Percentiles rank a stretch among this genome's conserved stretches.
Evolutionary conservation across 2,113 vertebrate species (phyloP).

Genomic region (Zootoca vivipara): DNA sequence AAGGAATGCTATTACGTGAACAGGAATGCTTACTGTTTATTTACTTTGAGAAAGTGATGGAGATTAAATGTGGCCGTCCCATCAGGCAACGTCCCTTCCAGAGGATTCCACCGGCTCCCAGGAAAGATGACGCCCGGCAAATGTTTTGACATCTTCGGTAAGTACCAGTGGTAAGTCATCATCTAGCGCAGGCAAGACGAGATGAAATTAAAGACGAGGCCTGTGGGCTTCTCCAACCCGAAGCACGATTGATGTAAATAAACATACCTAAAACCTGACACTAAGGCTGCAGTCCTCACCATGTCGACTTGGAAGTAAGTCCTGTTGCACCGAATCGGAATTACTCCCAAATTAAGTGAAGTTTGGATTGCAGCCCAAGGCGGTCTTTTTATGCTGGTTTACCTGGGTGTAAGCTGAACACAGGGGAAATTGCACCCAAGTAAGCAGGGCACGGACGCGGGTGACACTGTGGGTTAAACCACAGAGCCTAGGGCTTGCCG

Average conservation of each 20-base stretch:
- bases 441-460: too few relatives aligned
- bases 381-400: too few relatives aligned
- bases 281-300: too few relatives aligned
- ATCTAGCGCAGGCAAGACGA: slow-evolving; percentile 76
- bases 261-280: background rate
- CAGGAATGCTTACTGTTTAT: slow-evolving; percentile 87
- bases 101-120: slow-evolving; percentile 87
- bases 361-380: too few relatives aligned
- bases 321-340: too few relatives aligned
- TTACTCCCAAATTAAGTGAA: too few relatives aligned
- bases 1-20: slow-evolving; percentile 69
- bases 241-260: background rate
- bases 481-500: too few relatives aligned
- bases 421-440: too few relatives aligned
- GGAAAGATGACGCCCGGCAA: slow-evolving; percentile 88
- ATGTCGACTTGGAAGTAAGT: too few relatives aligned
- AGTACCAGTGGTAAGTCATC: slow-evolving; percentile 98
- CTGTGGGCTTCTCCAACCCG: background rate
- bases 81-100: slow-evolving; percentile 71
- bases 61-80: slow-evolving; percentile 89
- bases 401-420: too few relatives aligned
- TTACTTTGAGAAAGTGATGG: slow-evolving; percentile 88
- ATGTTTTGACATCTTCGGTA: slow-evolving; percentile 89
- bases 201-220: background rate
- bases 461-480: too few relatives aligned